Base-by-base conservation (phyloP, 2,113 vertebrate genomes). In the Pterophyllum scalare region DNA sequence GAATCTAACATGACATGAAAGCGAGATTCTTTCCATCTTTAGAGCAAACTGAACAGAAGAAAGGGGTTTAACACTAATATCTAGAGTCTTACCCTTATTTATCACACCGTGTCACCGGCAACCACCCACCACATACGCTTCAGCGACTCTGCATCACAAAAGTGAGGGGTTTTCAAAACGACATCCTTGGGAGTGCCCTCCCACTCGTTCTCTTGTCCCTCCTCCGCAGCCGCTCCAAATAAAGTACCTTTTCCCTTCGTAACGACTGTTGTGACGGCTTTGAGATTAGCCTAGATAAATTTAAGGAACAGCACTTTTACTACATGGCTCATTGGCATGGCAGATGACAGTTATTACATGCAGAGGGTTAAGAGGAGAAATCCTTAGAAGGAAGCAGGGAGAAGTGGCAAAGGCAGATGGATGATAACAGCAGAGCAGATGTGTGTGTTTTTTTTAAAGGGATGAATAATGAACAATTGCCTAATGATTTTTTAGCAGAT, bases 101-200 rank as follows among this genome's bases (percentile, higher is more conserved):
- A 95, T 96, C 90, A 94, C 86, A 81, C 20, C 28, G 64, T 85
- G 93, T 92, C 85, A 94, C 88, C 93, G 86, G 88, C 61, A 26
- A 43, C 75, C 91, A 77, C 83, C 89, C 93, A 87, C 87, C 90
- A 91, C 81, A 83, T 57, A 59, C 52, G 85, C 77, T 59, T 91
- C 87, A 57, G 87, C 76, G 59, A 75, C 91, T 89, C 33, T 1
- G 24, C 3, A 19, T 77, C 11, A 54, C 75, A 77, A 96, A 96
- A 91, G 94, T 95, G 93, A 95, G 43, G 91, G 14, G 75, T 90
- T 94, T 95, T 92, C 80, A 79, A 91, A 94, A 94, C 92, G 92
- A 94, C 92, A 90, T 92, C 78, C 60, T 83, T 4, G 89, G 60
- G 59, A 85, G 57, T 20, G 80, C 28, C 35, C 86, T 81, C 82